These are phyloP conservation scores for Cacajao melanocephalus DNA, from an alignment of 2,797 vertebrate genomes.

Conservation along the genomic window DNA sequence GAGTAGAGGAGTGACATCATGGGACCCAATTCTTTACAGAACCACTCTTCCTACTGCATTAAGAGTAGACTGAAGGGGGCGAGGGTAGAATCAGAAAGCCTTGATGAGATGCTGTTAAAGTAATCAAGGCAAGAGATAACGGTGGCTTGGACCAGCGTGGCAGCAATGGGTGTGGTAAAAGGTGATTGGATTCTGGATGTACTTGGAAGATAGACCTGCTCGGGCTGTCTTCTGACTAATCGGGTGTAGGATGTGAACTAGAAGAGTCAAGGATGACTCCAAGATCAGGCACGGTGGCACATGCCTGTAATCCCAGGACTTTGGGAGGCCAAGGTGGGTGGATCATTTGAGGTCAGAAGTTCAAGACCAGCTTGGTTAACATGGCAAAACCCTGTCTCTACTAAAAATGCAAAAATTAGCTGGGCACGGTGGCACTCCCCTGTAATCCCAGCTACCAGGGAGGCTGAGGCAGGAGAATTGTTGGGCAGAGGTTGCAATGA, in stretches of 20 bases:
- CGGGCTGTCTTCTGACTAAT: neutral
- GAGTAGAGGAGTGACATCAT: neutral
- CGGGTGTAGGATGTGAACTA: neutral
- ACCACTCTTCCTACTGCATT: neutral
- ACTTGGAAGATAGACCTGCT: neutral
- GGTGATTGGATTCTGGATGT: neutral
- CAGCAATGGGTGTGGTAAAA: neutral
- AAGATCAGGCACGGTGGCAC: neutral
- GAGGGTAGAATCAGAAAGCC: neutral
- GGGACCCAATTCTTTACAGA: neutral
- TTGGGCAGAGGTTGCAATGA: neutral
- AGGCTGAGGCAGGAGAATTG: neutral
- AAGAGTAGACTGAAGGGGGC: neutral
- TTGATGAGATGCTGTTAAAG: neutral
- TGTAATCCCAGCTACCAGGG: neutral
- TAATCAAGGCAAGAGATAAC: neutral
- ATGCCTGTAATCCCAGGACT: neutral
- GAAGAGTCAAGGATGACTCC: neutral
- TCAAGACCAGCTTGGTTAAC: neutral
- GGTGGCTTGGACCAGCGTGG: neutral
- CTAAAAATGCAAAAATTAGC: neutral
- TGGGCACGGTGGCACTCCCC: rapidly evolving
- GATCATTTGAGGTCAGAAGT: neutral
- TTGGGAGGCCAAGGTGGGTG: neutral
- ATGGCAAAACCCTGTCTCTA: neutral